Evolutionary conservation across 2,113 vertebrate species (phyloP), one percentile per base, ranked within the genome.

Genomic region (Heteronetta atricapilla): DNA sequence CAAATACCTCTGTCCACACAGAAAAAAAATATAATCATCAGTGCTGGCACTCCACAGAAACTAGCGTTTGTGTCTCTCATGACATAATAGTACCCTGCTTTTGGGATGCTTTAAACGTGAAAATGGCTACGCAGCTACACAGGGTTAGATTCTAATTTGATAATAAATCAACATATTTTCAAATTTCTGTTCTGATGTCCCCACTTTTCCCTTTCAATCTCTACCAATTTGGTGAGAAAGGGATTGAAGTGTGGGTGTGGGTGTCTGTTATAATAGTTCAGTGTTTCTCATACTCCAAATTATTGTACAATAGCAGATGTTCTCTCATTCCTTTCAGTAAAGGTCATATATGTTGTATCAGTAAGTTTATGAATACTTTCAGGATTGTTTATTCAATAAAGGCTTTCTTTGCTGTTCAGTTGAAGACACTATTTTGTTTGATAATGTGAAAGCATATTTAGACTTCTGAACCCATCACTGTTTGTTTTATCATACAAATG

Each of bases 291-390:
- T 82, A 62, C 66, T 94, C 48, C 38, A 73, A 1, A 88, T 94
- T 82, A 82, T 38, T 88, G 59, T 95, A 86, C 63, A 93, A 91
- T 68, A 94, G 83, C 95, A 96, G 91, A 93, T 96, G 94, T 90
- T 88, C 73, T 90, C 82, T 95, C 93, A 92, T 96, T 95, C 93
- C 94, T 94, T 95, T 95, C 3, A 1, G 25, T 89, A 89, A 91
- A 96, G 91, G 94, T 97, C 94, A 95, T 82, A 89, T 97, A 94
- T 89, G 84, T 96, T 93, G 78, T 91, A 85, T 94, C 89, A 94
- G 91, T 94, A 88, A 94, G 93, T 96, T 95, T 94, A 87, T 80
- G 70, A 95, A 91, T 91, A 79, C 74, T 94, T 95, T 82, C 52
- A 74, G 89, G 17, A 34, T 94, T 95, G 84, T 95, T 96, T 93